Conservation (phyloP, 2,797 vertebrate genomes). For the Streptopelia turtur region DNA sequence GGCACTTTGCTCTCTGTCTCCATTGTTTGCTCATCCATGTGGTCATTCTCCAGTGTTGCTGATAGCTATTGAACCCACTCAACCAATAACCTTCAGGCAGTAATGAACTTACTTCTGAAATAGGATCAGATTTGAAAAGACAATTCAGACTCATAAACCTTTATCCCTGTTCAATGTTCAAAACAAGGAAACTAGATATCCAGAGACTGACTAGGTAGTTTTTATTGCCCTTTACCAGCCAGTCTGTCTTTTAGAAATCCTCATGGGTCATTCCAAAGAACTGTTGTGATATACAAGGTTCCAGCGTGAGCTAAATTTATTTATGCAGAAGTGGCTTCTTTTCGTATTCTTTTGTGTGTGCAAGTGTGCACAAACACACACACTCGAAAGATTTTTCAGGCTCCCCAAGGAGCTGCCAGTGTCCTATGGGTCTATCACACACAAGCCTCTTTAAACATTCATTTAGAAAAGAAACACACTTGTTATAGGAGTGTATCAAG, state of each 20-base stretch:
- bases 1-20: neutral
- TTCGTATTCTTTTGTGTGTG: neutral
- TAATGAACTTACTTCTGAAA: neutral
- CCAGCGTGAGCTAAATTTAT: neutral
- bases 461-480: neutral
- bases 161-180: neutral
- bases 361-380: neutral
- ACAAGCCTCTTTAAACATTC: neutral
- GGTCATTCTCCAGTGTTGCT: neutral
- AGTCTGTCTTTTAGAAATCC: neutral
- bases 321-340: neutral
- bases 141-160: neutral
- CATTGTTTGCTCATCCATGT: neutral
- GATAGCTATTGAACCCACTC: neutral
- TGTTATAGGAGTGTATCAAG: neutral
- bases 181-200: neutral
- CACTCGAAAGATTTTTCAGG: neutral
- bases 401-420: neutral
- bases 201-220: neutral
- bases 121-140: neutral
- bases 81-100: neutral
- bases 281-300: neutral
- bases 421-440: neutral
- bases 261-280: neutral
- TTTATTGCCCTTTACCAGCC: slow-evolving; percentile 15